Evolutionary conservation across 2,113 vertebrate genomes (phyloP), one percentile per base, ranked within the genome.

Genomic region (human): DNA sequence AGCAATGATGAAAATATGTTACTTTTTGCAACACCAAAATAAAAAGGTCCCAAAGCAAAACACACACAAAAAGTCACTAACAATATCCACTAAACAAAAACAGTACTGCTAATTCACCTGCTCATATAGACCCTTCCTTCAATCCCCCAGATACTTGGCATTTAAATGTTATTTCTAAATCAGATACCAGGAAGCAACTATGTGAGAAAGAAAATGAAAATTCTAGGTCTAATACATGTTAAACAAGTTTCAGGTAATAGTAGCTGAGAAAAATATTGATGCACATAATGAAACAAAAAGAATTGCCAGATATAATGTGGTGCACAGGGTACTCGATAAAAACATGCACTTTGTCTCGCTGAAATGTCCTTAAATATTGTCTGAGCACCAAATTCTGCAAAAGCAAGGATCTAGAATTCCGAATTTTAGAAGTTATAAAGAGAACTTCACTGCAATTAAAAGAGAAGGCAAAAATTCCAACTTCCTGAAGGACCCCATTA

Each of bases 1-100:
- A 83, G 16, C 89, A 72, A 89, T 64, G 35, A 91, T 86, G 57
- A 94, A 97, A 97, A 96, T 13, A 97, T 97, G 93, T 80, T 70
- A 66, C 13, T 64, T 75, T 93, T 55, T 85, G 25, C 22, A 88
- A 94, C 81, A 84, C 14, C 45, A 94, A 89, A 80, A 23, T 17
- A 92, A 90, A 89, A 66, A 61, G 48, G n/a, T 38, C 76, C 81
- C 87, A 80, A 89, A 95, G 52, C 32, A 73, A 87, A 93, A 94
- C 20, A 81, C 32, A 50, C 84, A 45, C 81, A 87, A 88, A 61
- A 16, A 68, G 89, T 87, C 55, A 68, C 25, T 50, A 80, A 43
- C 48, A 79, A 66, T 90, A 89, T 18, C 13, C 23, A 55, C 30
- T 45, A 17, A 76, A 89, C 7, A 86, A 38, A 87, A 57, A 94